Evolutionary conservation across 1,140 invertebrate genomes (phyloP).

Genomic region (Camponotus pennsylvanicus): DNA sequence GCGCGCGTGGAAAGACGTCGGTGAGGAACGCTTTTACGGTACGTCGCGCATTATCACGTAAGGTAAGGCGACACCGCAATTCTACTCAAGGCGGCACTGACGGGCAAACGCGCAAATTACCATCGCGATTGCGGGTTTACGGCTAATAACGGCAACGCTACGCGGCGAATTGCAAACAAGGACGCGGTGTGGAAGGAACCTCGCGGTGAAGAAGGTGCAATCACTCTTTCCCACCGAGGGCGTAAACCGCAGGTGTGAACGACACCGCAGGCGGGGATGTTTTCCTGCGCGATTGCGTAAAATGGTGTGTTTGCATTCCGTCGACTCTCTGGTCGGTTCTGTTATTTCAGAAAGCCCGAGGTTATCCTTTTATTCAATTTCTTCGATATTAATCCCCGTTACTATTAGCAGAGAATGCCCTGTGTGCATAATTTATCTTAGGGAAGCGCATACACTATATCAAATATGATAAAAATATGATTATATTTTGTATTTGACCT

Average conservation of each 20-base stretch:
- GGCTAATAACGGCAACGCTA: constrained; percentile 73
- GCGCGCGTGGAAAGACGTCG: constrained; percentile 8
- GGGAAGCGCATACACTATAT: too few relatives aligned
- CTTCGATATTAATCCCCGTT: too few relatives aligned
- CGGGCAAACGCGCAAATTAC: constrained; percentile 78
- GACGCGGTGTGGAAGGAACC: constrained; percentile 60
- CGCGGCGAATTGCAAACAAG: constrained; percentile 77
- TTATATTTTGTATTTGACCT: not conserved
- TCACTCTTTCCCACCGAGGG: constrained; percentile 85
- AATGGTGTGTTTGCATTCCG: constrained; percentile 32
- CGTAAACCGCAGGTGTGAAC: constrained; percentile 80
- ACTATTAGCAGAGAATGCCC: too few relatives aligned
- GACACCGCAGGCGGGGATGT: constrained; percentile 45
- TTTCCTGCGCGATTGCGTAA: constrained; percentile 37
- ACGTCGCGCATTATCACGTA: constrained; percentile 75
- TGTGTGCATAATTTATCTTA: not conserved
- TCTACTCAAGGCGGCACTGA: constrained; percentile 70
- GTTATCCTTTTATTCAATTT: not conserved
- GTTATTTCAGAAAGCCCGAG: not conserved
- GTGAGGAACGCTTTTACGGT: constrained; percentile 62
- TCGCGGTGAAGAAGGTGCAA: constrained; percentile 51
- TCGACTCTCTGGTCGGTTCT: not conserved
- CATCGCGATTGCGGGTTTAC: constrained; percentile 74
- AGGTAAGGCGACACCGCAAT: constrained; percentile 76
- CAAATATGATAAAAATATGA: too few relatives aligned